Base-by-base conservation (phyloP, 2,888 invertebrate species). In the Lasioglossum lativentre region DNA sequence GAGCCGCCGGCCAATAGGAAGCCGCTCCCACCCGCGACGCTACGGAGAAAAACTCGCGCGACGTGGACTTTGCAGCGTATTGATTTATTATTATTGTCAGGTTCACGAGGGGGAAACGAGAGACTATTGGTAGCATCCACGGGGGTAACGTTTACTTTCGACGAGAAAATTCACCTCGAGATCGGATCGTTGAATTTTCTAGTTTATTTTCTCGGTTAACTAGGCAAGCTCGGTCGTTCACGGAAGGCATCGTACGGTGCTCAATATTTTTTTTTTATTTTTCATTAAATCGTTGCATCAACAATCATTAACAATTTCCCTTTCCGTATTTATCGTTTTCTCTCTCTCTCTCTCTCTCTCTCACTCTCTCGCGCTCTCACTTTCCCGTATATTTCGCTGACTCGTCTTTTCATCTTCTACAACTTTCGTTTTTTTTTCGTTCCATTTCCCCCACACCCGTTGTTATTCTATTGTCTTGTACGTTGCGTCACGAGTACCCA, bases 171-270 rank as follows among this genome's bases (percentile, higher is more conserved):
- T 91, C 88, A 86, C 86, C 78, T 90, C 90, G 89, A 86, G 86
- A 90, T 88, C 88, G 86, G 75, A 89, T 86, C 89, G 91, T 86
- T 82, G 83, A 83, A 89, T 88, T 80, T 81, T 78, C 70, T 80
- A 85, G 84, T 85, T 86, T 77, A 84, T 81, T 82, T 82, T 88
- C 80, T 87, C 89, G 91, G 87, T 90, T 70, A 91, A 85, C 90
- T 91, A 91, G 89, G 92, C 95, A 95, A 95, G 95, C 95, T 95
- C 95, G 95, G 95, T 95, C 94, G 94, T 95, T 95, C 95, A 95
- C 95, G 95, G 94, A 94, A 95, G 95, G 95, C 95, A 95, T 95
- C 95, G 95, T 95, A 94, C 93, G 94, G 94, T 93, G 94, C 93
- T 93, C 91, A 92, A 75, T 79, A 70, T 70, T 70, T 68, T 68